phyloP scores from a whole-genome alignment of 2,797 vertebrate species.

The Dallia pectoralis region DNA sequence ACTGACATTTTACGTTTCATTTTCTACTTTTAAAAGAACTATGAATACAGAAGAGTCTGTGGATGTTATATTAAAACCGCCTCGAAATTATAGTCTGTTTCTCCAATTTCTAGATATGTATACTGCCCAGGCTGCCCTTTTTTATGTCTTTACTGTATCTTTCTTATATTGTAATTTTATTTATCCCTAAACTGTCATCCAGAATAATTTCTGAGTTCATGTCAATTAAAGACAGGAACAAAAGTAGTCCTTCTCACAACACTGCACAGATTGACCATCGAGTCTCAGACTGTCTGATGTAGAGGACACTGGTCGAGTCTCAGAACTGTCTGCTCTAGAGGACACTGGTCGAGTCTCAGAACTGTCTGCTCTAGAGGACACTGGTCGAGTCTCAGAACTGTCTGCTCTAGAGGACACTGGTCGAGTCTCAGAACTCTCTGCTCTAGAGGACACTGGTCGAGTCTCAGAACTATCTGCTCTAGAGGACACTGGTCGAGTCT shows the following conservation, averaged over 20 bases:
- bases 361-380: too few relatives aligned
- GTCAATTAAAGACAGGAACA: constrained; percentile 35
- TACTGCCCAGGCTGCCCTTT: constrained; percentile 40
- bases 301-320: constrained; percentile 32
- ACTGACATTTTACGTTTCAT: constrained; percentile 79
- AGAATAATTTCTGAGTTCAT: constrained; percentile 33
- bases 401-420: too few relatives aligned
- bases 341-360: constrained; percentile 10
- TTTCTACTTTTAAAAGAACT: constrained; percentile 69
- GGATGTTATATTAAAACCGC: constrained; percentile 36
- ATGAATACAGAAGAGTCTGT: constrained; percentile 58
- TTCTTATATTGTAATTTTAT: constrained; percentile 43
- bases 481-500: too few relatives aligned
- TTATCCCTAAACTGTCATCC: constrained; percentile 41
- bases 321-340: not conserved
- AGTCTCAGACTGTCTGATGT: constrained; percentile 30
- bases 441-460: too few relatives aligned
- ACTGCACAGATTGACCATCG: constrained; percentile 15
- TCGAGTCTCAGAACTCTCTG: constrained; percentile 9
- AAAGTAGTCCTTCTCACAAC: constrained; percentile 29
- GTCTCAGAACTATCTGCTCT: too few relatives aligned
- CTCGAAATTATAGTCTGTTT: constrained; percentile 31
- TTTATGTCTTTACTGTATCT: constrained; percentile 37
- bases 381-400: constrained; percentile 9
- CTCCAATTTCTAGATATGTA: constrained; percentile 39